phyloP scores from a whole-genome alignment of 2,797 vertebrate species.

The Poecilia picta region DNA sequence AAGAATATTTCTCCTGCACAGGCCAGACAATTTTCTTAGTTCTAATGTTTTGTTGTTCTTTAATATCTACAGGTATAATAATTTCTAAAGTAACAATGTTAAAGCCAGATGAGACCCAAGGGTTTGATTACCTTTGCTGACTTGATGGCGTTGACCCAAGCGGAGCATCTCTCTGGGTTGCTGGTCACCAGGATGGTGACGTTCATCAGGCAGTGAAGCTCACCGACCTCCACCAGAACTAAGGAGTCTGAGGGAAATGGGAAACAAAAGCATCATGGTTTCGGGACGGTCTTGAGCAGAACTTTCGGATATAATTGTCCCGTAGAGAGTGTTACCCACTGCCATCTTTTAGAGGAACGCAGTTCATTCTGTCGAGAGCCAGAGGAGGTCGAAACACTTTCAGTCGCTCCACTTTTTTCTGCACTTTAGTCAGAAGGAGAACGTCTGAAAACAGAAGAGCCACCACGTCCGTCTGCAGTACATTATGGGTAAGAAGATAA shows the following conservation, averaged over 20 bases:
- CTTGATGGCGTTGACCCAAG: conserved; percentile 80
- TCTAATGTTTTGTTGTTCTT: neutral
- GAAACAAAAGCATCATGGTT: neutral
- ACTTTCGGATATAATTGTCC: neutral
- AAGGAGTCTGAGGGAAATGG: conserved; percentile 78
- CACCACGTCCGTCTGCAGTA: conserved; percentile 81
- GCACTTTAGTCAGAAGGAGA: conserved; percentile 85
- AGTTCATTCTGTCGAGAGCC: conserved; percentile 82
- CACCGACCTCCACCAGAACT: conserved; percentile 82
- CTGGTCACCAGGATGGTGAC: conserved; percentile 78
- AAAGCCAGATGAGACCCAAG: neutral
- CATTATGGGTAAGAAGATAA: neutral
- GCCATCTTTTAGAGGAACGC: conserved; percentile 80
- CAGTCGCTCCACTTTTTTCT: conserved; percentile 82
- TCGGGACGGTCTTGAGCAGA: neutral
- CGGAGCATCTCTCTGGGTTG: conserved; percentile 67
- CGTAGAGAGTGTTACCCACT: conserved; percentile 73
- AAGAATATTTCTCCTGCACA: neutral
- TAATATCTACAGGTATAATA: neutral
- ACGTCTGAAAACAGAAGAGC: conserved; percentile 88
- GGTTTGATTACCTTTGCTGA: conserved; percentile 72
- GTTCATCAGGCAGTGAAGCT: conserved; percentile 80
- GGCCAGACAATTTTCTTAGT: neutral
- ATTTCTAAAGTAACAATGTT: neutral
- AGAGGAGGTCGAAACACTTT: conserved; percentile 86